These are phyloP conservation scores for Wiebesia pumilae DNA, from an alignment of 1,140 invertebrate genomes.

Conservation along the genomic window DNA sequence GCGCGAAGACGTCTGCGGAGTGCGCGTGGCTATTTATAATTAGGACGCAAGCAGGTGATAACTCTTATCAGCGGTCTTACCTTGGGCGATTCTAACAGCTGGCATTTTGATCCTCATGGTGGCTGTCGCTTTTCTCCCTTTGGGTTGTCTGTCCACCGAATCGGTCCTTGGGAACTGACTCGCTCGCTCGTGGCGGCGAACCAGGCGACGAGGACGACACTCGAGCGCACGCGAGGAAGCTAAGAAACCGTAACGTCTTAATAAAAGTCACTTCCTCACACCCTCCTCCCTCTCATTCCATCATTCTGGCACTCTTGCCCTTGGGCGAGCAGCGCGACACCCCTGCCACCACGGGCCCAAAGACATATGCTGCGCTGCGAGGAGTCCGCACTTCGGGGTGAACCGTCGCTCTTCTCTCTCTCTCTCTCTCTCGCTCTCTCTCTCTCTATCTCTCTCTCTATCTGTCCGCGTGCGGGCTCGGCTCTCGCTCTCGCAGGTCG, in stretches of 20 bases:
- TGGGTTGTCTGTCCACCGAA: conserved; percentile 41
- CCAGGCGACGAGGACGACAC: background rate
- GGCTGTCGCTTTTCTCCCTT: conserved; percentile 65
- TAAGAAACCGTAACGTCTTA: background rate
- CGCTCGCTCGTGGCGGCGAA: background rate
- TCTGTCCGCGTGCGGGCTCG: too few species aligned
- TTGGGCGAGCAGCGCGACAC: too few species aligned
- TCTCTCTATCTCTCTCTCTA: too few species aligned
- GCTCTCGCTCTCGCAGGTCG: too few species aligned
- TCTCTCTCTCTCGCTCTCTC: too few species aligned
- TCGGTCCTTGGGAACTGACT: background rate
- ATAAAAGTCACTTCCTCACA: conserved; percentile 56
- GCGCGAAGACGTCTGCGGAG: background rate
- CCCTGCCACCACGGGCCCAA: too few species aligned
- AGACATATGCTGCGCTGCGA: too few species aligned
- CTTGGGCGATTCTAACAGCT: conserved; percentile 94
- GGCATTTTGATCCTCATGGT: conserved; percentile 98
- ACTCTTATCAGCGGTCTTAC: conserved; percentile 74
- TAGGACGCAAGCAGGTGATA: conserved; percentile 23
- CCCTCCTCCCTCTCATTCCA: conserved; percentile 58
- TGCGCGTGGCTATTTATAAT: conserved; percentile 26
- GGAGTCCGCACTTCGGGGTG: too few species aligned
- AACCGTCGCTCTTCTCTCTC: too few species aligned
- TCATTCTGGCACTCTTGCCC: background rate
- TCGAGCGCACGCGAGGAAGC: too few species aligned